phyloP scores from a whole-genome alignment of 2,113 vertebrate genomes.

The Pyxicephalus adspersus region DNA sequence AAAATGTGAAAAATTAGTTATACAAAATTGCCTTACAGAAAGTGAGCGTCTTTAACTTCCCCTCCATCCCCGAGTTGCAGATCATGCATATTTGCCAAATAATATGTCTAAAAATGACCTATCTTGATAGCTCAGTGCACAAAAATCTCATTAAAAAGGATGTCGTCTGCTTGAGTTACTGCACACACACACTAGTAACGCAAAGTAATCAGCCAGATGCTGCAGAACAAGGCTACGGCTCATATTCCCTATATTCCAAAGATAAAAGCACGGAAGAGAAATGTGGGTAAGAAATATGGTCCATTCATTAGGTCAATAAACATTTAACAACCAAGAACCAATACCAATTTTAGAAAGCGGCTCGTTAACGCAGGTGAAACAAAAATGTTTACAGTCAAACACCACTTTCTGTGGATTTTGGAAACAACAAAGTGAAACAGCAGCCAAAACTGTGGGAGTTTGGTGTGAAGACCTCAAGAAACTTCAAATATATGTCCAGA shows the following conservation, averaged over 20 bases:
- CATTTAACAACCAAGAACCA: not conserved
- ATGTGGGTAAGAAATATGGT: not conserved
- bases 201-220: constrained; percentile 15
- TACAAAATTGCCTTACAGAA: too few species aligned
- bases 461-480: too few species aligned
- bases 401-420: not conserved
- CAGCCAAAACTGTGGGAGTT: too few species aligned
- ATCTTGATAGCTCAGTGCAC: constrained; percentile 23
- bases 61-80: not conserved
- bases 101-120: constrained; percentile 26
- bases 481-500: too few species aligned
- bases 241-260: not conserved
- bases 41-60: too few species aligned
- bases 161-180: constrained; percentile 12
- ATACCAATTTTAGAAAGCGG: not conserved
- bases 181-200: not conserved
- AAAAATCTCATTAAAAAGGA: constrained; percentile 42
- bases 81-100: not conserved
- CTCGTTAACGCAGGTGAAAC: not conserved
- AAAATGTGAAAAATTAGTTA: too few species aligned
- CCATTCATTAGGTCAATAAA: not conserved
- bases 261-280: not conserved
- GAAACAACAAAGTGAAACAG: not conserved
- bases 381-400: not conserved
- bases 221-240: not conserved